phyloP scores from a whole-genome alignment of 2,888 invertebrate genomes.

The Rotaria macrura region DNA sequence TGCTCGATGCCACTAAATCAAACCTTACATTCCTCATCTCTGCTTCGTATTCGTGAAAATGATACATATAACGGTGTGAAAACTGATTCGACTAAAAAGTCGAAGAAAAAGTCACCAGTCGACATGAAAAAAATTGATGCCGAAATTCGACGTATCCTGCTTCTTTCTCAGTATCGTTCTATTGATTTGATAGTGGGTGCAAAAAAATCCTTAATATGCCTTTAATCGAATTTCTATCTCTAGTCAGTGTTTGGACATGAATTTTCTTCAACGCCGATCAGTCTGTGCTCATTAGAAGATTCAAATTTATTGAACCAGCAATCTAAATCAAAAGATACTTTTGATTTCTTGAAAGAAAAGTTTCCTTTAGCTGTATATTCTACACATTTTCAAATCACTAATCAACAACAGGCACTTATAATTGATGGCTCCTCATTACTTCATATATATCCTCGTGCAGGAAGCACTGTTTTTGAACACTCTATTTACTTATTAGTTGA shows the following conservation, averaged over 20 bases:
- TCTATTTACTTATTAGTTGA: background rate
- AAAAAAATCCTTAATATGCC: too few relatives aligned
- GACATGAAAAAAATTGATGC: background rate
- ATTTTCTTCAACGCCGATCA: background rate
- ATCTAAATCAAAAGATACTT: background rate
- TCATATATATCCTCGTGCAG: background rate
- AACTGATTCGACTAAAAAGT: background rate
- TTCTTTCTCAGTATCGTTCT: background rate
- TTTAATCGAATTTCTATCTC: background rate
- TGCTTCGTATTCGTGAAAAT: background rate
- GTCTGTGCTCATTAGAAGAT: background rate
- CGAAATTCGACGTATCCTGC: background rate
- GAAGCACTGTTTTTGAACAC: background rate
- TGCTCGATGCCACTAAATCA: background rate
- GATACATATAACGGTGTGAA: background rate
- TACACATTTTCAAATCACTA: background rate
- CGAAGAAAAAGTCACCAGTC: background rate
- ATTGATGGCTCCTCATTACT: background rate
- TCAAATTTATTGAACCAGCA: background rate
- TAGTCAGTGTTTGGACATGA: background rate
- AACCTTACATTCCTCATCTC: background rate
- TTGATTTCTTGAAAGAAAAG: background rate
- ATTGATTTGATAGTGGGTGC: too few relatives aligned
- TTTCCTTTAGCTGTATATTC: background rate
- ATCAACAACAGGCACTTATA: background rate